Base-by-base conservation (phyloP, 2,113 vertebrate species). In the Sorex fumeus region DNA sequence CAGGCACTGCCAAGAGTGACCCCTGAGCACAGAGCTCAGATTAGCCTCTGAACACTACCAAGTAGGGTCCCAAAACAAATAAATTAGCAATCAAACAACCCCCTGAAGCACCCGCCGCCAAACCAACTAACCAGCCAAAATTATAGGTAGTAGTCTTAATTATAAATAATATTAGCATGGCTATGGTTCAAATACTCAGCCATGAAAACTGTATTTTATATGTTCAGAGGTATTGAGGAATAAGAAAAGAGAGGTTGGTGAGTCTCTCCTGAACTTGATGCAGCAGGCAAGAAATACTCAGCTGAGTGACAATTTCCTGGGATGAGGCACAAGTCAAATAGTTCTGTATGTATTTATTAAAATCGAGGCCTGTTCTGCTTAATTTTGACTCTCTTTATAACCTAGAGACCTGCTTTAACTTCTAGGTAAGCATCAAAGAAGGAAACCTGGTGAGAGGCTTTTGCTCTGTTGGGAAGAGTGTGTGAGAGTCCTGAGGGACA, bases 401-500 rank as follows among this genome's bases (percentile, higher is more conserved):
- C 40, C 23, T 83, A 57, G 13, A 40, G 27, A 70, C 32, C 57
- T 71, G 30, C 82, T 92, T 67, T 67, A 19, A 57, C 74, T 92
- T 95, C 50, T 28, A 88, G 45, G 60, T 1, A 16, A 36, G 93
- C 93, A 13, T 82, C 79, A 74, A 3, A 87, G 82, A 79, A 72
- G n/a, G 45, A 69, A 62, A 32, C 60, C 72, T 45, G 32, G 21
- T 28, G 9, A 57, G 62, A 70, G 57, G n/a, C 18, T 23, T 5
- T 84, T 90, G 21, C 62, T 80, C 32, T 0, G 0, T 2, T 69
- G 45, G 71, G 53, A 25, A 67, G 43, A 27, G 15, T 0, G 3
- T 64, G 76, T 32, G 64, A 82, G 43, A 15, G 32, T 45, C 25
- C 36, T 53, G 19, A 30, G 72, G 74, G 40, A 71, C 3, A 19